Base-by-base conservation (phyloP, 2,888 invertebrate species). In the Diogma glabrata region DNA sequence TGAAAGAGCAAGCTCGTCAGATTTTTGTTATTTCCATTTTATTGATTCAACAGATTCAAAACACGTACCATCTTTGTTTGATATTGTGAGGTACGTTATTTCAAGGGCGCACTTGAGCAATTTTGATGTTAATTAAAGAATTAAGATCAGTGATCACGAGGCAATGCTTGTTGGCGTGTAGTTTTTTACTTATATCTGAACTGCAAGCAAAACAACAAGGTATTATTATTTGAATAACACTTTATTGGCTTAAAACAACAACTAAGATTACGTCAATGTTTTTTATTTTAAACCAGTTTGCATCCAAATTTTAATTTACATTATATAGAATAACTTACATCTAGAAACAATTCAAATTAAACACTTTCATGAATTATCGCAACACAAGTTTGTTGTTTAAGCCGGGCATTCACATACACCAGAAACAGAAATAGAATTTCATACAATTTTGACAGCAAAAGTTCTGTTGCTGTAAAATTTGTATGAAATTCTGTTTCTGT, bases 71-170 rank as follows among this genome's bases (percentile, higher is more conserved):
- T 43, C 43, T 7, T 14, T 43, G 22, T 14, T 43, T n/a, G 23
- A 43, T 43, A 43, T 43, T 22, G 43, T 43, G 22, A 43, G 23
- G 43, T 43, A 43, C 22, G 23, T 43, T n/a, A 43, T 43, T 22
- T 20, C 43, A 1, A 43, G 22, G 3, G 20, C 43, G 43, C 20
- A 43, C 23, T 43, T 43, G 22, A 43, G 20, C 22, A 43, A 43
- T 22, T 43, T 22, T 22, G 43, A 43, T 20, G 23, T 43, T 43
- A n/a, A n/a, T n/a, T n/a, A n/a, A n/a, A n/a, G n/a, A n/a, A n/a
- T 43, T 43, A 43, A 22, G 43, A 43, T 43, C 20, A 8, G 43
- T 12, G 36, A 36, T 14, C 16, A 14, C 8, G 38, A 3, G 38
- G 4, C 3, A 4, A 20, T 4, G n/a, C n/a, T n/a, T n/a, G n/a